Conservation (phyloP, 2,888 invertebrate genomes). For the Eilema depressum region DNA sequence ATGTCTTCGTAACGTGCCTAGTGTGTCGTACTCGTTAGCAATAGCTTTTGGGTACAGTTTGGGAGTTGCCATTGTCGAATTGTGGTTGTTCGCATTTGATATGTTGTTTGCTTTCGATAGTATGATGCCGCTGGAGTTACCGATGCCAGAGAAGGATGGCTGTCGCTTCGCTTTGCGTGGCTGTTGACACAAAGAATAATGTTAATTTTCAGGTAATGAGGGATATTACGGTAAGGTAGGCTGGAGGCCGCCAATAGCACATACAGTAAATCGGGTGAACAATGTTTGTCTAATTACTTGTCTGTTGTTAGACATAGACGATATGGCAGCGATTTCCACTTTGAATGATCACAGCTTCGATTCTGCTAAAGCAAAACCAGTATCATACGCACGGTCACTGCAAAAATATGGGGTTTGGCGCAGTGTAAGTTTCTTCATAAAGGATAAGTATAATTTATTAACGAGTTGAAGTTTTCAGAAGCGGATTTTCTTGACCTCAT, state of each 20-base stretch:
- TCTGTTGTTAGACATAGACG: too few relatives aligned
- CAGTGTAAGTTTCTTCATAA: not conserved
- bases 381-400: too few relatives aligned
- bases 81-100: slow-evolving; percentile 88
- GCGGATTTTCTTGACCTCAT: too few relatives aligned
- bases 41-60: slow-evolving; percentile 90
- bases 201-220: not conserved
- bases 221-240: too few relatives aligned
- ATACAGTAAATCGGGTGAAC: too few relatives aligned
- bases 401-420: not conserved
- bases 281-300: too few relatives aligned
- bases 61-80: slow-evolving; percentile 86
- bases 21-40: slow-evolving; percentile 91
- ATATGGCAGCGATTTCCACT: too few relatives aligned
- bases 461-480: too few relatives aligned
- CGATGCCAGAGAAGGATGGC: slow-evolving; percentile 89
- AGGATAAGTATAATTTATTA: too few relatives aligned
- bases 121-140: slow-evolving; percentile 82
- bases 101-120: slow-evolving; percentile 87
- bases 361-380: too few relatives aligned
- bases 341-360: too few relatives aligned
- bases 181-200: slow-evolving; percentile 54
- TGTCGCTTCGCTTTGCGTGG: slow-evolving; percentile 88
- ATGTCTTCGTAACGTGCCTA: slow-evolving; percentile 91
- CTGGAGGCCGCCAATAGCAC: too few relatives aligned